A percentile compares a stretch with the other conserved stretches of the same genome.
phyloP scores from a whole-genome alignment of 2,888 invertebrate species.

The Dermolepida albohirtum region DNA sequence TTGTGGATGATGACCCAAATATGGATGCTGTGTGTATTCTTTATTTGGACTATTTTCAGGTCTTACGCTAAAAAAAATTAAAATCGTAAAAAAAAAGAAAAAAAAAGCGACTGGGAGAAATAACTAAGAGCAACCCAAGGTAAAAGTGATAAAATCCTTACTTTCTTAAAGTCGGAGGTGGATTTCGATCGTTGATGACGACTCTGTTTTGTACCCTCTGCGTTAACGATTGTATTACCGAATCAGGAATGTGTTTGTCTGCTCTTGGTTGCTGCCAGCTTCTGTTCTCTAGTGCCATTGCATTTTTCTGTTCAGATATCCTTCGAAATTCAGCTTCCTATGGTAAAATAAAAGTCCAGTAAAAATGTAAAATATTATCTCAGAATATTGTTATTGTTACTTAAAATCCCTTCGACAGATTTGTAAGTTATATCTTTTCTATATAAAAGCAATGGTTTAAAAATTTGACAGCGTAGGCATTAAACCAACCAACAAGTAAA shows the following conservation, averaged over 20 bases:
- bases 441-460: too few relatives aligned
- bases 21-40: constrained; percentile 56
- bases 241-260: constrained; percentile 77
- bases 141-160: constrained; percentile 2
- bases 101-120: background rate
- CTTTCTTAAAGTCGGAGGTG: constrained; percentile 32
- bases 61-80: constrained; percentile 48
- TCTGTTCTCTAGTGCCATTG: constrained; percentile 58
- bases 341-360: constrained; percentile 46
- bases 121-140: background rate
- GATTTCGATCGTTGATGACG: constrained; percentile 52
- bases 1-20: constrained; percentile 58
- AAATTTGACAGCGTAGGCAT: too few relatives aligned
- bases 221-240: constrained; percentile 77
- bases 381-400: too few relatives aligned
- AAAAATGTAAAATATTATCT: too few relatives aligned
- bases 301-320: constrained; percentile 68
- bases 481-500: too few relatives aligned
- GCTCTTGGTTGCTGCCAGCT: constrained; percentile 62
- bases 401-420: too few relatives aligned
- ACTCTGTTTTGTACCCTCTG: constrained; percentile 75
- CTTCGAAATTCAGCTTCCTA: constrained; percentile 92
- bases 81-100: constrained; percentile 11
- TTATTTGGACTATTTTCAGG: constrained; percentile 54
- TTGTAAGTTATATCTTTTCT: too few relatives aligned